Conservation (phyloP, 2,113 vertebrate genomes). For the Sakesphorus luctuosus region DNA sequence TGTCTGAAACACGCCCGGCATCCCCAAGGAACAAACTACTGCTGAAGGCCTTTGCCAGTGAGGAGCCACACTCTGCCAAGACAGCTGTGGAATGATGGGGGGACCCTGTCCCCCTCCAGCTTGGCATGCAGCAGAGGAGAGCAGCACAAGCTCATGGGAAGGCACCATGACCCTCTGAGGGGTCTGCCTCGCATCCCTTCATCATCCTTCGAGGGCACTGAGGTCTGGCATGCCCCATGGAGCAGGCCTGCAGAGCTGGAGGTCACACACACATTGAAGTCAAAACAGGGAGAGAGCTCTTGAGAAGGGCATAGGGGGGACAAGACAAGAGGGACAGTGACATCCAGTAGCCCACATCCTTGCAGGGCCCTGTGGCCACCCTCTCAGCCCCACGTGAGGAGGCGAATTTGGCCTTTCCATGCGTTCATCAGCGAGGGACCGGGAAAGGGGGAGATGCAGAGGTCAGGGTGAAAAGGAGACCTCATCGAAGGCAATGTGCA, state of each 20-base stretch:
- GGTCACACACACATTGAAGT: background rate
- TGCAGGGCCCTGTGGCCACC: background rate
- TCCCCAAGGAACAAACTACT: background rate
- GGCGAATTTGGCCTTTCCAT: background rate
- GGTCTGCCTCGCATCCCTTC: background rate
- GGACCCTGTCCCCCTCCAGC: background rate
- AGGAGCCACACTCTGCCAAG: background rate
- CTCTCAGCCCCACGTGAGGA: accelerated
- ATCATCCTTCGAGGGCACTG: accelerated
- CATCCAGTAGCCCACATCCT: background rate
- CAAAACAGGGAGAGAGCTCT: background rate
- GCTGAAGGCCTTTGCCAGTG: background rate
- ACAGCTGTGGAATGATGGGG: accelerated
- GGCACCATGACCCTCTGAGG: background rate
- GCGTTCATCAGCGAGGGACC: accelerated
- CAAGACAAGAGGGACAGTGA: background rate
- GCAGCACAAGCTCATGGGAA: background rate
- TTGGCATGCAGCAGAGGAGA: background rate
- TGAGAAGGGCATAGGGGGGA: background rate
- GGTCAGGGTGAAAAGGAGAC: slow-evolving; percentile 15
- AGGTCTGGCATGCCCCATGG: accelerated
- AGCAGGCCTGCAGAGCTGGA: background rate
- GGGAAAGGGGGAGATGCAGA: background rate
- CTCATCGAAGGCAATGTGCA: slow-evolving; percentile 1
- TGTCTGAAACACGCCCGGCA: background rate